A percentile compares a stretch with the other conserved stretches of the same genome.
Conservation (phyloP, 2,888 invertebrate species). For the Zygothrica quintamaculata region DNA sequence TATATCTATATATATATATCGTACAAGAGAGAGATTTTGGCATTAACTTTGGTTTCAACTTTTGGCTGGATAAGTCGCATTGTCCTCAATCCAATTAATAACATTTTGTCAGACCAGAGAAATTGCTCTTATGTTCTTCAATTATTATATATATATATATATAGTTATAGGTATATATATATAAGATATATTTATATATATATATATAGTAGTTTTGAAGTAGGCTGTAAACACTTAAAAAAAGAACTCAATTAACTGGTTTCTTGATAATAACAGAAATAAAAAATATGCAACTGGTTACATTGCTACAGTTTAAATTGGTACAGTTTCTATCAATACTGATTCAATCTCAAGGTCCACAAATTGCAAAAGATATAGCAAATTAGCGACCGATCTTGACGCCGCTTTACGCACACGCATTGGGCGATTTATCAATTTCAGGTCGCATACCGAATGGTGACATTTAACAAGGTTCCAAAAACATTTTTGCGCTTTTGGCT, state of each 20-base stretch:
- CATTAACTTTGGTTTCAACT: not conserved
- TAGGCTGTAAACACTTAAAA: no score
- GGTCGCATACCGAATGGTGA: constrained; percentile 72
- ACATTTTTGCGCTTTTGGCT: constrained; percentile 39
- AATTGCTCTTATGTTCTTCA: constrained; percentile 65
- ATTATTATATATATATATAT: no score
- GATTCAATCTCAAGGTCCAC: constrained; percentile 64
- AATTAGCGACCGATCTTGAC: constrained; percentile 56
- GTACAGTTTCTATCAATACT: constrained; percentile 19
- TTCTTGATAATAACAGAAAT: constrained; percentile 15
- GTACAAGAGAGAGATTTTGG: no score
- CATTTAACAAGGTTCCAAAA: constrained; percentile 77
- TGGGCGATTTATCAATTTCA: constrained; percentile 77
- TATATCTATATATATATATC: no score
- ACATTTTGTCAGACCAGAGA: constrained; percentile 77
- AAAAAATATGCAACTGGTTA: constrained; percentile 63
- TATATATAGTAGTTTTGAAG: not conserved
- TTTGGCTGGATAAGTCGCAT: constrained; percentile 35
- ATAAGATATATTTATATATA: no score
- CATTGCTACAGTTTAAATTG: constrained; percentile 21
- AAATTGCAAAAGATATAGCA: constrained; percentile 58
- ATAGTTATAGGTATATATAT: no score
- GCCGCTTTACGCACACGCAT: constrained; percentile 65
- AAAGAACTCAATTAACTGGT: constrained; percentile 53
- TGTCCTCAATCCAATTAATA: constrained; percentile 74